Evolutionary conservation across 2,113 vertebrate genomes (phyloP), one percentile per base, ranked within the genome.

Genomic region (Hydrolagus affinis): DNA sequence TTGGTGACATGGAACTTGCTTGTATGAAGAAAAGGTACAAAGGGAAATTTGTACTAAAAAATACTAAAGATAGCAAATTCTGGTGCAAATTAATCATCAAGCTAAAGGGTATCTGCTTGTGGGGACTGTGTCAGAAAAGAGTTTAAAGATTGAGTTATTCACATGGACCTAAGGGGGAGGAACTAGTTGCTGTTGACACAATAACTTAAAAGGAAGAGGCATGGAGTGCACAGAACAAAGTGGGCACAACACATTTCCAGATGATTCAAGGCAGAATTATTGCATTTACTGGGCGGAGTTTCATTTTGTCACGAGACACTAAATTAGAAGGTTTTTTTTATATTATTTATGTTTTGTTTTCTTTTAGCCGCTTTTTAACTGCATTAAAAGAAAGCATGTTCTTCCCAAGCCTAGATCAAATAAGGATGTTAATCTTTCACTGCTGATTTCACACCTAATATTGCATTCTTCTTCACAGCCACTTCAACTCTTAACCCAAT

Each of bases 341-440:
- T 83, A 68, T 83, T 83, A 83, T 83, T 83, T 83, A 83, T 83
- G 78, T 68, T 62, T 66, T 83, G 60, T 21, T 66, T 83, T 83
- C 60, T 83, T 83, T 83, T 14, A 10, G 8, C 62, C 4, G 62
- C 25, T 83, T 83, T 83, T 68, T 83, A 62, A 83, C 60, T 64
- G 66, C 64, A 66, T 83, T 83, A 83, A 83, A 44, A 44, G 6
- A 44, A 83, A 21, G 25, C 78, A 83, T 83, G 78, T 83, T 66
- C 66, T 30, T 83, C 66, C 25, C 78, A 83, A 83, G 32, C 78
- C 78, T 83, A 8, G 78, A 83, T 83, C 78, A 66, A 83, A 68
- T 83, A 83, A 83, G 28, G 78, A 83, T 68, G 78, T 83, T 83
- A 83, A 83, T 83, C 78, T 83, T 83, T 83, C 78, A 83, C 28